Percentiles rank a stretch among this genome's conserved stretches.
These are phyloP conservation scores for Tinea pellionella DNA, from an alignment of 2,888 invertebrate species.

Conservation along the genomic window DNA sequence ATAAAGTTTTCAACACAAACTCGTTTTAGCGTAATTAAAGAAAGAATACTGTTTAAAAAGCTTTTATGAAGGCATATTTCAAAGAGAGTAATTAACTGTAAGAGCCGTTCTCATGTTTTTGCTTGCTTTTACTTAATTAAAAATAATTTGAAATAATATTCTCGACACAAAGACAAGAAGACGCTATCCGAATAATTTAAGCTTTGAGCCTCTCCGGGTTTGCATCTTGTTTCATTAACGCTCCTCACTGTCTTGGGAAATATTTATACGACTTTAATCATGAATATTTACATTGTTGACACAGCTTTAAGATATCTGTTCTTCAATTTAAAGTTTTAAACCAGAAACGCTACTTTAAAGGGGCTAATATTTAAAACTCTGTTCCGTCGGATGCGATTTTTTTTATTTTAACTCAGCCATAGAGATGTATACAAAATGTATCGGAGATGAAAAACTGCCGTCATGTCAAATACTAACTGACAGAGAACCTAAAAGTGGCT, in stretches of 20 bases:
- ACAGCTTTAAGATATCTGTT: conserved; percentile 22
- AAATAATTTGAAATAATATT: conserved; percentile 62
- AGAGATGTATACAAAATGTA: too few relatives aligned
- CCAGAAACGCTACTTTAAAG: too few relatives aligned
- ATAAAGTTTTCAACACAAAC: conserved; percentile 11
- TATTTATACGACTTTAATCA: conserved; percentile 36
- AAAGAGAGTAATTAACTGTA: conserved; percentile 40
- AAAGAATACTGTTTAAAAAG: conserved; percentile 11
- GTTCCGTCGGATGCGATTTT: too few relatives aligned
- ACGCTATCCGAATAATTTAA: conserved; percentile 51
- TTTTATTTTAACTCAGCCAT: too few relatives aligned
- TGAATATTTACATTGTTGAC: conserved; percentile 49
- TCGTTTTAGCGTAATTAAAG: conserved; percentile 1
- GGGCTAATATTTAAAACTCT: too few relatives aligned
- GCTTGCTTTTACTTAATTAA: conserved; percentile 60
- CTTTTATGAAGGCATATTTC: conserved; percentile 11
- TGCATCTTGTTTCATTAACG: conserved; percentile 61
- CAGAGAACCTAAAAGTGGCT: too few relatives aligned
- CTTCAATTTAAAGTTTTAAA: not conserved
- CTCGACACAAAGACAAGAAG: conserved; percentile 39
- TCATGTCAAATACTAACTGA: too few relatives aligned
- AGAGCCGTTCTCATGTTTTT: conserved; percentile 45
- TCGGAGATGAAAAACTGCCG: too few relatives aligned
- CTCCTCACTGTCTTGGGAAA: conserved; percentile 36
- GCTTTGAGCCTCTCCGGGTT: conserved; percentile 40